These are phyloP conservation scores for Phalacrocorax carbo DNA, from an alignment of 2,113 vertebrate species.

Conservation along the genomic window DNA sequence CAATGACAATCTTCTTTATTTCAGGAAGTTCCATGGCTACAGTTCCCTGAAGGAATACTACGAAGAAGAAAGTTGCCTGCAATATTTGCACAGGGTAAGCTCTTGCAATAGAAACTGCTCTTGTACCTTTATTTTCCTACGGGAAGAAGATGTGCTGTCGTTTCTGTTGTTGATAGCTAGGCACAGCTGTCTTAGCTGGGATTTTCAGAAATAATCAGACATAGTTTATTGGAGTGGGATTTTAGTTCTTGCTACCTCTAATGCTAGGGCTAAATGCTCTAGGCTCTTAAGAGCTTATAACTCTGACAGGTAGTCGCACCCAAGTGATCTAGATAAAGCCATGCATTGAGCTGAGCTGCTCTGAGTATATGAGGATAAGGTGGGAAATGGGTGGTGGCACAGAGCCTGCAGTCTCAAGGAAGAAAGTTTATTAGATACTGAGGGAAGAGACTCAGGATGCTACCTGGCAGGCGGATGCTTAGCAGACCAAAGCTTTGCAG, in stretches of 20 bases:
- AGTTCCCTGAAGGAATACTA: slow-evolving; percentile 95
- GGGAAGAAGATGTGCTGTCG: neutral
- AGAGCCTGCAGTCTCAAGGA: neutral
- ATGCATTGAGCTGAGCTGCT: neutral
- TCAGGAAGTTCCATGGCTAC: slow-evolving; percentile 96
- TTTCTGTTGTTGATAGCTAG: neutral
- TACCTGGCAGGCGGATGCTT: neutral
- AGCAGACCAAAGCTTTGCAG: neutral
- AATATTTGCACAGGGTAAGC: slow-evolving; percentile 93
- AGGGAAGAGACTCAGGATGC: neutral
- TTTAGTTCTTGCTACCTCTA: neutral
- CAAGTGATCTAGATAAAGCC: neutral
- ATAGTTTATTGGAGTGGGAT: neutral
- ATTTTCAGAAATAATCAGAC: neutral
- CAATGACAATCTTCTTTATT: neutral
- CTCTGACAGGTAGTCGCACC: neutral
- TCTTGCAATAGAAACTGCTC: neutral
- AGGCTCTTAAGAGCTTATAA: neutral
- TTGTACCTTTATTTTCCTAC: neutral
- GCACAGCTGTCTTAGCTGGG: neutral
- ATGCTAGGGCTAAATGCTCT: neutral
- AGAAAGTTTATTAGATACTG: neutral
- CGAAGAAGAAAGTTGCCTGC: slow-evolving; percentile 94
- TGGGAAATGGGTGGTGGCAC: neutral
- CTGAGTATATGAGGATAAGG: neutral